Percentiles rank a stretch among this genome's conserved stretches.
Conservation (phyloP, 92 coral and sea anemone genomes). For the Siderastrea radians region DNA sequence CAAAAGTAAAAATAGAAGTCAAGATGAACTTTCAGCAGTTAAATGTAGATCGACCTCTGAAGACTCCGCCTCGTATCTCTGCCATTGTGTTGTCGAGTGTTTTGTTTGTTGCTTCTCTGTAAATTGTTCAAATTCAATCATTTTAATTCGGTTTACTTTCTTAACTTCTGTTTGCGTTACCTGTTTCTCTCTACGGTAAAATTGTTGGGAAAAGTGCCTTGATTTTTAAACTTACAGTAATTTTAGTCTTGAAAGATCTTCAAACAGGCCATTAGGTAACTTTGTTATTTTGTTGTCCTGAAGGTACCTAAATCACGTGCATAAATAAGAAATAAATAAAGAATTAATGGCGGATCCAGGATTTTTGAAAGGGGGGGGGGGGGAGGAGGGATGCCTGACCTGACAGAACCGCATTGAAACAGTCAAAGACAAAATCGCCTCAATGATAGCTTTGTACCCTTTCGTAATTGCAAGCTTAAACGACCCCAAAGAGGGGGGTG, state of each 20-base stretch:
- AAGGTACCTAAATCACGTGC: not conserved
- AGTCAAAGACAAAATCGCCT: too few relatives aligned
- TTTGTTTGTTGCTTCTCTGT: not conserved
- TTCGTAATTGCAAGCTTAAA: too few relatives aligned
- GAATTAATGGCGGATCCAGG: not conserved
- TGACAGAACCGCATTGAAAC: too few relatives aligned
- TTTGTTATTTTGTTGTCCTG: not conserved
- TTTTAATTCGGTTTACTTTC: not conserved
- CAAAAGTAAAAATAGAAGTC: too few relatives aligned
- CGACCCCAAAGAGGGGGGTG: too few relatives aligned
- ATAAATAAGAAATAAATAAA: not conserved
- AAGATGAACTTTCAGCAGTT: too few relatives aligned
- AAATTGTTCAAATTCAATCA: not conserved
- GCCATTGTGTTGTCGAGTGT: not conserved
- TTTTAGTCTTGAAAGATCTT: not conserved
- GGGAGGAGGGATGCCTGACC: too few relatives aligned
- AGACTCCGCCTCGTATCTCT: too few relatives aligned
- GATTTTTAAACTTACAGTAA: not conserved
- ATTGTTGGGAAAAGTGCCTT: not conserved
- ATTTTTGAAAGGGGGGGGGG: too few relatives aligned
- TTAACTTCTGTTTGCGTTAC: not conserved
- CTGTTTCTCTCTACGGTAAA: not conserved
- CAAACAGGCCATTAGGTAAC: slow-evolving; percentile 1
- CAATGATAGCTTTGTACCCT: too few relatives aligned
- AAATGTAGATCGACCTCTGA: too few relatives aligned